A percentile compares a stretch with the other conserved stretches of the same genome.
phyloP scores from a whole-genome alignment of 2,888 invertebrate genomes.

The Choreutis nemorana region DNA sequence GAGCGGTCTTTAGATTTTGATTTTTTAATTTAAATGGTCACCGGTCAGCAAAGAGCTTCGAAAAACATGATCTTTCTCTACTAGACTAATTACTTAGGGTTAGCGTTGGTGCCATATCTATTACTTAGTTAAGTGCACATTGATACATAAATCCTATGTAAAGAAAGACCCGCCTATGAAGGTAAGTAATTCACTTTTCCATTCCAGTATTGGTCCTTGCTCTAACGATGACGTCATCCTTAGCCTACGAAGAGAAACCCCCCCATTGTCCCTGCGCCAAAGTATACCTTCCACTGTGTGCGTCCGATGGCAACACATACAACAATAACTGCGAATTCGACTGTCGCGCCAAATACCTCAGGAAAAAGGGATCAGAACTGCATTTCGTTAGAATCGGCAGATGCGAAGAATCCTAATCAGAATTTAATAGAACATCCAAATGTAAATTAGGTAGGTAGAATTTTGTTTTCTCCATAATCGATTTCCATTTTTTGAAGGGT shows the following conservation, averaged over 20 bases:
- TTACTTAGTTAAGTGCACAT: too few relatives aligned
- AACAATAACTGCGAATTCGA: constrained; percentile 43
- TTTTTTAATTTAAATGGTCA: too few relatives aligned
- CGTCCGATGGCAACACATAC: constrained; percentile 33
- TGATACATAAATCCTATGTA: too few relatives aligned
- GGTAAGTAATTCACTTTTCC: background rate
- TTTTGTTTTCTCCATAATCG: too few relatives aligned
- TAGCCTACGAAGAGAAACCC: constrained; percentile 3
- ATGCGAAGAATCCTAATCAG: constrained; percentile 16
- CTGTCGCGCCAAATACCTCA: constrained; percentile 23
- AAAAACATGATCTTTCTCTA: too few relatives aligned
- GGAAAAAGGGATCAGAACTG: constrained; percentile 10
- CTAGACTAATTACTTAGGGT: too few relatives aligned
- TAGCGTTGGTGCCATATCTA: too few relatives aligned
- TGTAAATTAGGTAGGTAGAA: constrained; percentile 7
- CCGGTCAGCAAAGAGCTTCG: too few relatives aligned
- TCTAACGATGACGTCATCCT: background rate
- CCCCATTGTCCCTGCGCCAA: constrained; percentile 38
- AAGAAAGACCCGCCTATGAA: too few relatives aligned
- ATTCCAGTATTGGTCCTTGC: constrained; percentile 3
- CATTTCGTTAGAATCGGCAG: constrained; percentile 13
- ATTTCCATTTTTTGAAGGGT: too few relatives aligned
- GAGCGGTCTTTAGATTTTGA: too few relatives aligned
- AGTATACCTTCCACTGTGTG: constrained; percentile 49
- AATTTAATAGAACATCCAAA: too few relatives aligned